Base-by-base conservation (phyloP, 2,113 vertebrate species). In the Mustela lutreola region DNA sequence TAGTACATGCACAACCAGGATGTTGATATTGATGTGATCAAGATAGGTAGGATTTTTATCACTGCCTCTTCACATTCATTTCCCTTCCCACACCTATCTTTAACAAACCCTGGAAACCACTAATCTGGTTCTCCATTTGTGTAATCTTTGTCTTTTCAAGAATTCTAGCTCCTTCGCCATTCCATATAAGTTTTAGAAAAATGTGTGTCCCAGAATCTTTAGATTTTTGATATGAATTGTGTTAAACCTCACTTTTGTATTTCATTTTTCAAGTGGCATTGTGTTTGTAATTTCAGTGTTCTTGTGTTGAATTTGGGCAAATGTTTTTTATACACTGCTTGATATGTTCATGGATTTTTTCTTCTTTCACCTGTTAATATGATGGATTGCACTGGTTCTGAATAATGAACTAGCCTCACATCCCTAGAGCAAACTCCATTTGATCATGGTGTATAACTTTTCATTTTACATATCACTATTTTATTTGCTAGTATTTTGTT, bases 101-200 rank as follows among this genome's bases (percentile, higher is more conserved):
- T 91, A 71, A 63, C 11, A 60, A 82, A 39, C 3, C 39, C 36
- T 82, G 75, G 63, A 75, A 94, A 79, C 42, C 50, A 42, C 18
- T 79, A 70, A 84, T 70, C 11, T 81, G 24, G 42, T 56, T 91
- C 28, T 86, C 53, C 26, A 50, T 93, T 89, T 85, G 22, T 71
- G 10, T 85, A 80, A 85, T 71, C 84, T 45, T 89, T 84, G 7
- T 76, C 70, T 67, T 89, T 93, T 84, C 14, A 93, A 84, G 70
- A 78, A 89, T 50, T 76, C 73, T 28, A 76, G 7, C 28, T 48
- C 26, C 26, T 76, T 31, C 16, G 26, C 73, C 42, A 45, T 3
- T 76, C 73, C 42, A 16, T 76, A 48, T 48, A 76, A 28, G 26
- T 45, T 76, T 76, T 76, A 76, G 73, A 76, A 48, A 48, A 48